Evolutionary conservation across 2,113 vertebrate genomes (phyloP).

Genomic region (Cyanoramphus novaezelandiae): DNA sequence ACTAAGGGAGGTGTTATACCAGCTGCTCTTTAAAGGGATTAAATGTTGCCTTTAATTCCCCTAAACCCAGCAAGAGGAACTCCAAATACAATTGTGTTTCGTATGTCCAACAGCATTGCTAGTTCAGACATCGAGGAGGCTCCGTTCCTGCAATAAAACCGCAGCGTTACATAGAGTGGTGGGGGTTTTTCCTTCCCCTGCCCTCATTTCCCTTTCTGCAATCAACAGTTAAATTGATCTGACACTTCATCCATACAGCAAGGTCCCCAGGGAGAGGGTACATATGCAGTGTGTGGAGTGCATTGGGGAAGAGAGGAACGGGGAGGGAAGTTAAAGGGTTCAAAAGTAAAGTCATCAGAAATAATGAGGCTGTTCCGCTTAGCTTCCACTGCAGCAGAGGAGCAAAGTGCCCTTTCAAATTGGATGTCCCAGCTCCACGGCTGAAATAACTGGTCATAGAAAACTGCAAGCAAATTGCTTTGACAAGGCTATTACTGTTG

Average conservation of each 20-base stretch:
- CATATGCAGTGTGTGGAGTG: neutral
- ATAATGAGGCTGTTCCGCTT: conserved; percentile 75
- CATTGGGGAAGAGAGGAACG: neutral
- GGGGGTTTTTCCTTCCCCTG: neutral
- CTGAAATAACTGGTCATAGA: conserved; percentile 78
- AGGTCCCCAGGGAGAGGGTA: neutral
- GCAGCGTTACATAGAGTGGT: neutral
- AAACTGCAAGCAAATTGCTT: conserved; percentile 79
- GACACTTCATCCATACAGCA: conserved; percentile 41
- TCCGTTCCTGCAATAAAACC: neutral
- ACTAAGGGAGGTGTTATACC: neutral
- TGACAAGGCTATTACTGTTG: conserved; percentile 79
- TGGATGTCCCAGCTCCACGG: conserved; percentile 62
- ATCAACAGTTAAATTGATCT: conserved; percentile 59
- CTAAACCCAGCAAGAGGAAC: neutral
- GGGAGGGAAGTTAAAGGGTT: conserved; percentile 6
- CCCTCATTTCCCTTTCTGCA: neutral
- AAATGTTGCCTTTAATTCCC: neutral
- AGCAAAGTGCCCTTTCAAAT: conserved; percentile 68
- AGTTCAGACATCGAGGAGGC: neutral
- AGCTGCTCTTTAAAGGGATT: neutral
- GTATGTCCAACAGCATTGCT: neutral
- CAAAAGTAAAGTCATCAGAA: conserved; percentile 74
- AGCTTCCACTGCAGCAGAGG: conserved; percentile 57
- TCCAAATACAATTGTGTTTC: neutral